phyloP scores from a whole-genome alignment of 2,888 invertebrate species.

The Argyresthia goedartella region DNA sequence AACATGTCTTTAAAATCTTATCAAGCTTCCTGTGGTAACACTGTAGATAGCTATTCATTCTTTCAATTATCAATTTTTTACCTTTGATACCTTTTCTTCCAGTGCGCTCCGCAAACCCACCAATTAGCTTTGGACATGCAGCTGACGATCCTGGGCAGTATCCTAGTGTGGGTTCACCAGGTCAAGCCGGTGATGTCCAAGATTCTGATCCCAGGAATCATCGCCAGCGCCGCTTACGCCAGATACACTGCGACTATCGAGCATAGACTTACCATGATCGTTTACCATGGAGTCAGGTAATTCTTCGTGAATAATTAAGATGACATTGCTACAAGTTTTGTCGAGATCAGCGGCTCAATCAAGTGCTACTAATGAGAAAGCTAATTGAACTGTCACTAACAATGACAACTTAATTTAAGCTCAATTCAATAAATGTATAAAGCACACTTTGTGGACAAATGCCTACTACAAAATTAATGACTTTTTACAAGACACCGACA shows the following conservation, averaged over 20 bases:
- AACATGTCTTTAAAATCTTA: too few relatives aligned
- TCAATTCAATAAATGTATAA: too few relatives aligned
- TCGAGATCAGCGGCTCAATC: too few relatives aligned
- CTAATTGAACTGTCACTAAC: too few relatives aligned
- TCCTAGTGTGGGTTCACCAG: conserved; percentile 74
- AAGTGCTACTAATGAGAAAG: too few relatives aligned
- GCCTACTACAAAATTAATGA: too few relatives aligned
- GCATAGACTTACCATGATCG: conserved; percentile 73
- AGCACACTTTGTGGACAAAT: too few relatives aligned
- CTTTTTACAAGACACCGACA: too few relatives aligned
- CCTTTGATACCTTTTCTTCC: conserved; percentile 8
- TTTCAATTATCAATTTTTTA: too few relatives aligned
- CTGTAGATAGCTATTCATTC: too few relatives aligned
- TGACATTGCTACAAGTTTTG: not conserved
- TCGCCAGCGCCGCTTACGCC: conserved; percentile 72
- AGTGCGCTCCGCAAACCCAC: conserved; percentile 84
- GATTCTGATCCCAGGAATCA: conserved; percentile 64
- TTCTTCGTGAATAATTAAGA: not conserved
- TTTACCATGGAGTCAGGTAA: conserved; percentile 79
- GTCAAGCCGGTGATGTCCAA: conserved; percentile 67
- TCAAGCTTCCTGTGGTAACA: too few relatives aligned
- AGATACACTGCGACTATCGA: conserved; percentile 72
- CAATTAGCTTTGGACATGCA: conserved; percentile 83
- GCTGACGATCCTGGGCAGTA: conserved; percentile 74
- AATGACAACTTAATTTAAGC: too few relatives aligned